A percentile compares a stretch with the other conserved stretches of the same genome.
Evolutionary conservation across 1,140 invertebrate genomes (phyloP).

Genomic region (Meloidogyne floridensis): DNA sequence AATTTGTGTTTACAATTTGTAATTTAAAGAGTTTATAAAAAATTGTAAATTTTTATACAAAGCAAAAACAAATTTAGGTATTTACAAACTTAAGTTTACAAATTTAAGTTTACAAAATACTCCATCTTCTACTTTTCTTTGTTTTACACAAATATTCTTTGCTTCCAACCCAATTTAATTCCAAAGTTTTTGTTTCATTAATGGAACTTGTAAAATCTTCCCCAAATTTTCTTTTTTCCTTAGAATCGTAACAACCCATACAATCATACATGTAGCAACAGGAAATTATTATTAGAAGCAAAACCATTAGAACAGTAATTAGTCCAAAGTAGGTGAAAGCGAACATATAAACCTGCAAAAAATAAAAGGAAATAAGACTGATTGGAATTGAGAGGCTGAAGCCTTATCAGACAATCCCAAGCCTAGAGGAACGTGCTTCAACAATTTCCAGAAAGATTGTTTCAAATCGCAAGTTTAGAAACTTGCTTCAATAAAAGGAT

Average conservation of each 20-base stretch:
- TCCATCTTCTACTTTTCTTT: slow-evolving; percentile 1
- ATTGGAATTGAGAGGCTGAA: no score
- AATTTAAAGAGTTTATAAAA: no score
- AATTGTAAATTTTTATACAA: no score
- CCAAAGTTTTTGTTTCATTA: neutral
- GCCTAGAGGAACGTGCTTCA: no score
- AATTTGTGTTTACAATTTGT: no score
- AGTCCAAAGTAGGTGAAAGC: slow-evolving; percentile 30
- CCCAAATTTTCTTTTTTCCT: neutral
- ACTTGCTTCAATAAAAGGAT: no score
- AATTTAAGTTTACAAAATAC: neutral
- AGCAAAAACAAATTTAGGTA: no score
- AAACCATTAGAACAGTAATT: slow-evolving; percentile 25
- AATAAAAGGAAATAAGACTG: no score
- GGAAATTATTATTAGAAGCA: slow-evolving; percentile 10
- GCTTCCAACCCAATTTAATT: slow-evolving; percentile 6
- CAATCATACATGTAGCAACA: slow-evolving; percentile 31
- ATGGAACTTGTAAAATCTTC: neutral
- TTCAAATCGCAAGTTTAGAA: no score
- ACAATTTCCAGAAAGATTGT: no score
- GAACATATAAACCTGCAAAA: slow-evolving; percentile 24
- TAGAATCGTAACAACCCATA: slow-evolving; percentile 20
- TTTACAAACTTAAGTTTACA: neutral
- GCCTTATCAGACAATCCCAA: no score
- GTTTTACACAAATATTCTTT: neutral